Evolutionary conservation across 2,797 vertebrate genomes (phyloP).

Genomic region (Hylomyscus alleni): DNA sequence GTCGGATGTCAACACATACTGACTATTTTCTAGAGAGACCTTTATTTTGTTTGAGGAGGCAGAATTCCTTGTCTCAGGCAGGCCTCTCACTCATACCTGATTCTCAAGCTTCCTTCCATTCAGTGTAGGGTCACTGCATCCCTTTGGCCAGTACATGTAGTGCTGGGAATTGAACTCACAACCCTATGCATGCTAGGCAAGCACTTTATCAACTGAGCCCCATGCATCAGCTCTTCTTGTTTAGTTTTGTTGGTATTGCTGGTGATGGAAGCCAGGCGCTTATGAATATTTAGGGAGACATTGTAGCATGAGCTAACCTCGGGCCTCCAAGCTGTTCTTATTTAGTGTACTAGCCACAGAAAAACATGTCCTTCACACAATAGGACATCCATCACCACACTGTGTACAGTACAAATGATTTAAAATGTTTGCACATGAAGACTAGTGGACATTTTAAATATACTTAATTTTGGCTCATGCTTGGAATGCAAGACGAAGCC

Average conservation of each 20-base stretch:
- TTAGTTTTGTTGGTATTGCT: neutral
- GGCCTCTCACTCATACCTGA: neutral
- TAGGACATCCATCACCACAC: too few species aligned
- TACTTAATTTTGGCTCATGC: neutral
- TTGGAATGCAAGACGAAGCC: neutral
- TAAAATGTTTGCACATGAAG: neutral
- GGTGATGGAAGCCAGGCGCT: neutral
- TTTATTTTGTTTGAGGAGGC: neutral
- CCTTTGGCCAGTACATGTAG: neutral
- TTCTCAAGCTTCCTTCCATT: neutral
- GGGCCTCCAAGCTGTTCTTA: neutral
- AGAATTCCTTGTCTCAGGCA: neutral
- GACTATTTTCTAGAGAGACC: neutral
- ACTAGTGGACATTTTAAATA: neutral
- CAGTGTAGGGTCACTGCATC: neutral
- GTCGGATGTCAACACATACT: neutral
- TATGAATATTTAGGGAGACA: neutral
- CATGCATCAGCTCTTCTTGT: neutral
- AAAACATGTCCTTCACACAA: neutral
- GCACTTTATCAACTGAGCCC: neutral
- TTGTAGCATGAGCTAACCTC: neutral
- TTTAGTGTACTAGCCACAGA: neutral
- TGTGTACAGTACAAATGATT: neutral
- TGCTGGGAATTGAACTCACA: neutral
- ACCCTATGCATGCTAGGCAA: neutral